phyloP scores from a whole-genome alignment of 2,797 vertebrate species.

The Champsocephalus esox region DNA sequence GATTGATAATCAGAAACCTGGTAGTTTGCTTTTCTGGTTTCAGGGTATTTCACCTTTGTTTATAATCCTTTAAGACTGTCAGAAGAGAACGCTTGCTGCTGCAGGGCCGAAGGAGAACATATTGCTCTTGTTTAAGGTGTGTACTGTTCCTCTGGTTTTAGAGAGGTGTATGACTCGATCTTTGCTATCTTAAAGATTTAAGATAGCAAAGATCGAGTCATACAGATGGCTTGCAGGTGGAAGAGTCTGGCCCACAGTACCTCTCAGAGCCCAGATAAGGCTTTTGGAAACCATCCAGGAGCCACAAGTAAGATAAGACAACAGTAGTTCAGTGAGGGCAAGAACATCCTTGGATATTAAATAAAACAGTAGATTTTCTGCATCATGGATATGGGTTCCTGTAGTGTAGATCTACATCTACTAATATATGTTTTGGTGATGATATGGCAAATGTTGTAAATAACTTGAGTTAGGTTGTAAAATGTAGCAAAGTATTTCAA shows the following conservation, averaged over 20 bases:
- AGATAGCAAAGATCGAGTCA: conserved; percentile 8
- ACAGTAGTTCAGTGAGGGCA: too few relatives aligned
- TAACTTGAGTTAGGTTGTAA: too few relatives aligned
- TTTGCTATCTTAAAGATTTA: not conserved
- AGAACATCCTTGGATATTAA: too few relatives aligned
- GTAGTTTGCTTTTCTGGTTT: not conserved
- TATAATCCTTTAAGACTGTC: conserved; percentile 17
- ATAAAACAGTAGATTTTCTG: too few relatives aligned
- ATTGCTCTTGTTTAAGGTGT: not conserved
- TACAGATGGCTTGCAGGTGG: not conserved
- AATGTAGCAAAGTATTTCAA: not conserved
- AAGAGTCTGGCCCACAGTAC: not conserved
- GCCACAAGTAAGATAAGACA: not conserved
- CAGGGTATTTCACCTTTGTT: not conserved
- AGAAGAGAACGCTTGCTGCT: not conserved
- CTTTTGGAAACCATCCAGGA: not conserved
- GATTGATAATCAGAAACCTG: not conserved
- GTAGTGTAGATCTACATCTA: too few relatives aligned
- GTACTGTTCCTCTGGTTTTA: conserved; percentile 13
- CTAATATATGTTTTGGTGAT: too few relatives aligned
- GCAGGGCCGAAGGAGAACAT: not conserved
- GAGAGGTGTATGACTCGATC: conserved; percentile 1
- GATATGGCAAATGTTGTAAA: not conserved
- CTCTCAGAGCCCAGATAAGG: conserved; percentile 24
- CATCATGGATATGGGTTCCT: too few relatives aligned